These are phyloP conservation scores for Argopecten irradians DNA, from an alignment of 1,140 invertebrate species.

Conservation along the genomic window DNA sequence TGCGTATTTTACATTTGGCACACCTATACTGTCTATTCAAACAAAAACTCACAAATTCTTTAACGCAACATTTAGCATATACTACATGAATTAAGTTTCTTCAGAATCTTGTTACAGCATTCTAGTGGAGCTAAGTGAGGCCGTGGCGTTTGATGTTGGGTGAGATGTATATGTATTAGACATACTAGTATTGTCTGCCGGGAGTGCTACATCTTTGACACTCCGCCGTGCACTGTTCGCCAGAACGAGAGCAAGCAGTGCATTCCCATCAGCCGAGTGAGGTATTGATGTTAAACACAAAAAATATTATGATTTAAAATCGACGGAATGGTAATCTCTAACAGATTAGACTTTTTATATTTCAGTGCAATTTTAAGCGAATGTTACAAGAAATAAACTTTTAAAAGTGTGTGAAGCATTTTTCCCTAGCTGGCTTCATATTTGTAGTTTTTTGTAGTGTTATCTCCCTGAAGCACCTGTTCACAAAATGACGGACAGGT, in stretches of 20 bases:
- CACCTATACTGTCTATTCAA: background rate
- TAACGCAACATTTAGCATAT: background rate
- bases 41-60: background rate
- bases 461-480: too few species aligned
- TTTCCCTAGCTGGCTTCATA: too few species aligned
- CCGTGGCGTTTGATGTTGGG: background rate
- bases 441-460: too few species aligned
- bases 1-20: background rate
- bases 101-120: background rate
- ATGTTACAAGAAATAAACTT: background rate
- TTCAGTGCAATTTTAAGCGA: background rate
- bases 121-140: background rate
- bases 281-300: background rate
- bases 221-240: background rate
- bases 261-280: background rate
- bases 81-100: background rate
- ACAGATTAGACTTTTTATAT: background rate
- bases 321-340: background rate
- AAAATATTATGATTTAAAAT: background rate
- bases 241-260: background rate
- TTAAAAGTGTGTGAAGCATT: background rate
- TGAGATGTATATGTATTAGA: background rate
- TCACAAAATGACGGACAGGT: too few species aligned
- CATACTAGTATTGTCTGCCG: background rate
- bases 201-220: background rate